Conservation (phyloP, 2,888 invertebrate species). For the Drosophila maculinotata region DNA sequence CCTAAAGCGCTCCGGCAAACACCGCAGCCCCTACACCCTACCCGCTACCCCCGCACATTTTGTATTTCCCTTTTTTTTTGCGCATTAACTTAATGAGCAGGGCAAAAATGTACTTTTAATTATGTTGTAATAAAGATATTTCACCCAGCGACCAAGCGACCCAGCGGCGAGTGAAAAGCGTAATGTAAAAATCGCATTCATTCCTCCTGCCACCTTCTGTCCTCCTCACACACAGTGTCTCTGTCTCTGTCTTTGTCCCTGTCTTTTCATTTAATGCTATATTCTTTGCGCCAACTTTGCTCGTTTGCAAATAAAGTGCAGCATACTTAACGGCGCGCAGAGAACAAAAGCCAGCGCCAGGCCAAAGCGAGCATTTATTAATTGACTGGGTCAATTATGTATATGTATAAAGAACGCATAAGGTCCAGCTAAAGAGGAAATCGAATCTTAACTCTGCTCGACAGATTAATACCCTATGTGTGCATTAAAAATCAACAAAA, state of each 20-base stretch:
- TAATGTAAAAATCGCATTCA: constrained; percentile 35
- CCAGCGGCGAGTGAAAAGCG: constrained; percentile 22
- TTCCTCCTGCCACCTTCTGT: background rate
- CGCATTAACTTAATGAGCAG: constrained; percentile 67
- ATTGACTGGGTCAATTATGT: constrained; percentile 68
- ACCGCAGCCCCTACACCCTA: too few relatives aligned
- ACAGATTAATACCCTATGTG: constrained; percentile 7
- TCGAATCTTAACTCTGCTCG: background rate
- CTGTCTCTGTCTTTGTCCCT: background rate
- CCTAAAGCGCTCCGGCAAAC: constrained; percentile 2
- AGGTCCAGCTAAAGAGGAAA: background rate
- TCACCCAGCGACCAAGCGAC: constrained; percentile 14
- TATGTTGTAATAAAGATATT: constrained; percentile 65
- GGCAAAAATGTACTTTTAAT: constrained; percentile 61
- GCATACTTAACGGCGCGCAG: constrained; percentile 55
- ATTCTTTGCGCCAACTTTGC: constrained; percentile 35
- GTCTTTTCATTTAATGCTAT: constrained; percentile 2
- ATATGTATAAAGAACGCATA: constrained; percentile 16
- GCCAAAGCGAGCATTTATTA: constrained; percentile 64
- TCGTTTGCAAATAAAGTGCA: constrained; percentile 62
- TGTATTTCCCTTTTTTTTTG: too few relatives aligned
- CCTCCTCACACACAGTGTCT: too few relatives aligned
- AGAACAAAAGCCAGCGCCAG: constrained; percentile 53
- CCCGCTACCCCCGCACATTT: too few relatives aligned
- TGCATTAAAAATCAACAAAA: too few relatives aligned